A percentile compares a stretch with the other conserved stretches of the same genome.
phyloP scores from a whole-genome alignment of 2,113 vertebrate genomes.

The Gopherus evgoodei region DNA sequence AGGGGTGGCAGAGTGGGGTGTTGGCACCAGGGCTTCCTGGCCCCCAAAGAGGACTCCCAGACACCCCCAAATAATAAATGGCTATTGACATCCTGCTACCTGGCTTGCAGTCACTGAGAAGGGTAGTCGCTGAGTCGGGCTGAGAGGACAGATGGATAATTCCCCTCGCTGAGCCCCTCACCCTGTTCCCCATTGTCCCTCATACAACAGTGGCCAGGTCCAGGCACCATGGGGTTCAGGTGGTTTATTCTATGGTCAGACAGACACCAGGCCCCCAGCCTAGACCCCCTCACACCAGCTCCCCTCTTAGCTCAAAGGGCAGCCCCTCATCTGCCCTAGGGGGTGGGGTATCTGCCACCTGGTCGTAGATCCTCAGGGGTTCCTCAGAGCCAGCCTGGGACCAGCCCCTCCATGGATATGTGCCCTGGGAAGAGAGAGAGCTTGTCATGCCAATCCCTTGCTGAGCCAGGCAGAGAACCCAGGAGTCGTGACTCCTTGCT shows the following conservation, averaged over 20 bases:
- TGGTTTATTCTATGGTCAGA: neutral
- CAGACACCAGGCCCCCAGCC: neutral
- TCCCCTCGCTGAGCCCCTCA: no score
- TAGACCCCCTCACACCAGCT: conserved; percentile 78
- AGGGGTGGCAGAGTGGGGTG: no score
- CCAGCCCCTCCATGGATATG: conserved; percentile 42
- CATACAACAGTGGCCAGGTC: neutral
- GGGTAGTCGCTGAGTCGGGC: no score
- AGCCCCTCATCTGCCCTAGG: conserved; percentile 62
- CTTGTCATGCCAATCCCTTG: neutral
- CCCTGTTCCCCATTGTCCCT: neutral
- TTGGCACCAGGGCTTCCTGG: no score
- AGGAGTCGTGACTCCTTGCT: neutral
- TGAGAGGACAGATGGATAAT: neutral
- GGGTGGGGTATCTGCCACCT: conserved; percentile 42
- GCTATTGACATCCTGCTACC: neutral
- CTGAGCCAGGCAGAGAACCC: no score
- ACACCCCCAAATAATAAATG: neutral
- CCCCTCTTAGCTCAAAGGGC: conserved; percentile 85
- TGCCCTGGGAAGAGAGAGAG: neutral
- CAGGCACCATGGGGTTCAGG: neutral
- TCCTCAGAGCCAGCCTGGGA: conserved; percentile 25
- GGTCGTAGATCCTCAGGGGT: conserved; percentile 52
- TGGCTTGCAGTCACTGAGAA: neutral
- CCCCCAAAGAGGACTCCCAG: no score